phyloP scores from a whole-genome alignment of 2,113 vertebrate species.

The Himantopus leucocephalus region DNA sequence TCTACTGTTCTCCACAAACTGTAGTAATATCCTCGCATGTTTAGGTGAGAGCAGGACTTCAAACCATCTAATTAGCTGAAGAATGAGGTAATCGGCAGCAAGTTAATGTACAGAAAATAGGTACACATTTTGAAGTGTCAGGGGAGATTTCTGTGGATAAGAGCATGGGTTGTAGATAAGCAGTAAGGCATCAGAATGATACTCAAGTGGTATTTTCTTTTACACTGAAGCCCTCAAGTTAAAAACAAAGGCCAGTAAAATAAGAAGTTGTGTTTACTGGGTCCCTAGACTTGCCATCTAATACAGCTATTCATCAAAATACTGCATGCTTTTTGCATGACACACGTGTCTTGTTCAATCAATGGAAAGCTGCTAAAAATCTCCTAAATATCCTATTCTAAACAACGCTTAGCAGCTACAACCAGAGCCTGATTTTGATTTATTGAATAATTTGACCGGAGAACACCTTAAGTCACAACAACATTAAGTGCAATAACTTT shows the following conservation, averaged over 20 bases:
- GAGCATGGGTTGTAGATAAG: not conserved
- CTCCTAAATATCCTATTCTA: constrained; percentile 47
- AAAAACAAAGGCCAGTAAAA: constrained; percentile 1
- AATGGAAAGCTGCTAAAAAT: constrained; percentile 53
- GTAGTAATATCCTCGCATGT: not conserved
- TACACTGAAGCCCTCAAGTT: not conserved
- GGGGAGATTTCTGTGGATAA: not conserved
- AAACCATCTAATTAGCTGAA: not conserved
- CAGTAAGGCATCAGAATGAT: not conserved
- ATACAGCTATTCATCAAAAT: constrained; percentile 76
- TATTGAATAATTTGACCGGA: constrained; percentile 68
- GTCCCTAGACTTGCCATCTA: constrained; percentile 60
- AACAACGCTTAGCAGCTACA: constrained; percentile 44
- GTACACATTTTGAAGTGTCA: not conserved
- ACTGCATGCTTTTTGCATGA: constrained; percentile 33
- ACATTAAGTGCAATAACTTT: constrained; percentile 71
- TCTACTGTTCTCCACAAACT: not conserved
- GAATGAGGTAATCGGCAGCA: not conserved
- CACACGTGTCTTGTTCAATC: constrained; percentile 26
- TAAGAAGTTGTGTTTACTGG: not conserved
- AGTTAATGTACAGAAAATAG: not conserved
- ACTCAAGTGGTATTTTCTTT: not conserved
- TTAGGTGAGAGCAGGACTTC: not conserved
- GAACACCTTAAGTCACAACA: constrained; percentile 70
- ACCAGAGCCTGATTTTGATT: constrained; percentile 67